phyloP scores from a whole-genome alignment of 2,888 invertebrate genomes.

The Ptilodon capucinus region DNA sequence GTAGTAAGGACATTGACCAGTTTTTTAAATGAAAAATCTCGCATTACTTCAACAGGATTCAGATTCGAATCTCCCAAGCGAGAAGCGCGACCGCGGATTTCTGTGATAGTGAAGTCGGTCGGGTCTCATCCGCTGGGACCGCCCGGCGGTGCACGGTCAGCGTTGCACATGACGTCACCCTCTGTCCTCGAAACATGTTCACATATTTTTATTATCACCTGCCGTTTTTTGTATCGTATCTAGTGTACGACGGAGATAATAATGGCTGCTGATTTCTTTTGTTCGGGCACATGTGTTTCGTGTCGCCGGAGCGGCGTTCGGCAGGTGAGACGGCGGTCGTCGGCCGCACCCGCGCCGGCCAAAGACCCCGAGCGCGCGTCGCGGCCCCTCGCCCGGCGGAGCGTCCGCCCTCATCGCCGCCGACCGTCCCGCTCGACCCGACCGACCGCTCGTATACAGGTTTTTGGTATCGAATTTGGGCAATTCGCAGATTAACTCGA shows the following conservation, averaged over 20 bases:
- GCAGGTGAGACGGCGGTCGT: slow-evolving; percentile 30
- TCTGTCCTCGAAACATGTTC: neutral
- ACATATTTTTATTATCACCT: neutral
- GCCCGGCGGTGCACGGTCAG: neutral
- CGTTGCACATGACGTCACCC: neutral
- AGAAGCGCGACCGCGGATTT: too few species aligned
- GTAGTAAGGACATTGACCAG: too few species aligned
- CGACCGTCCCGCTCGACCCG: slow-evolving; percentile 15
- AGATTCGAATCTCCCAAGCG: too few species aligned
- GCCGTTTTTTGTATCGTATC: neutral
- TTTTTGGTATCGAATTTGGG: neutral
- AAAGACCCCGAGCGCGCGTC: slow-evolving; percentile 23
- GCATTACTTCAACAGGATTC: too few species aligned
- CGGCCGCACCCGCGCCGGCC: slow-evolving; percentile 34
- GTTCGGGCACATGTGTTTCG: neutral
- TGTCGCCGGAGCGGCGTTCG: slow-evolving; percentile 3
- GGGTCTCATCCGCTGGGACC: neutral
- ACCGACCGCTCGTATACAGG: neutral
- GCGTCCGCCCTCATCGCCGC: slow-evolving; percentile 25
- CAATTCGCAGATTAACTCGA: neutral
- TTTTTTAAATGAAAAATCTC: too few species aligned
- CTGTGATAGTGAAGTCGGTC: too few species aligned
- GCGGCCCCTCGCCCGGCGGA: slow-evolving; percentile 16
- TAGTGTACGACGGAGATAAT: neutral
- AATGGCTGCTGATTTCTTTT: neutral